Conservation (phyloP, 1,140 invertebrate species). For the Dendroctonus ponderosae region DNA sequence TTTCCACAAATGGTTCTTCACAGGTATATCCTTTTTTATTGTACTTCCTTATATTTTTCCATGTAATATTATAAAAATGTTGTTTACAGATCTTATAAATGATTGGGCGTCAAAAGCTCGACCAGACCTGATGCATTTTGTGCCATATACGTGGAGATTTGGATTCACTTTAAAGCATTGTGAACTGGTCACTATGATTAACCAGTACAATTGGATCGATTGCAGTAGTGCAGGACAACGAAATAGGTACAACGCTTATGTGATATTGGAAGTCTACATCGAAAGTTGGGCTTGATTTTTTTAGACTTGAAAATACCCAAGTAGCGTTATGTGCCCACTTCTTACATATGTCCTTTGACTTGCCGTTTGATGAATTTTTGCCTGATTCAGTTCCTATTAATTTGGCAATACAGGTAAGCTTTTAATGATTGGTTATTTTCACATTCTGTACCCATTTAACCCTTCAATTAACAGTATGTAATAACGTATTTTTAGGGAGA, state of each 20-base stretch:
- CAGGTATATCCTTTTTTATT: slow-evolving; percentile 56
- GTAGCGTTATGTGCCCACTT: slow-evolving; percentile 91
- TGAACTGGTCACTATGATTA: slow-evolving; percentile 90
- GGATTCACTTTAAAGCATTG: slow-evolving; percentile 91
- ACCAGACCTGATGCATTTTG: slow-evolving; percentile 91
- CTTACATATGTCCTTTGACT: slow-evolving; percentile 87
- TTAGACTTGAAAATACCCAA: slow-evolving; percentile 77
- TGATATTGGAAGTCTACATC: not conserved
- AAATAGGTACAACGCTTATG: slow-evolving; percentile 32
- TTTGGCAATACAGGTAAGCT: slow-evolving; percentile 81
- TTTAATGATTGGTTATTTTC: not conserved
- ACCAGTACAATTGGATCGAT: slow-evolving; percentile 99
- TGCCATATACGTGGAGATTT: slow-evolving; percentile 96
- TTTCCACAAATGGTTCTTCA: slow-evolving; percentile 93
- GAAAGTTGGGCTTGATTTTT: slow-evolving; percentile 9
- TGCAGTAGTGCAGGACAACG: slow-evolving; percentile 87
- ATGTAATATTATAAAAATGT: not conserved
- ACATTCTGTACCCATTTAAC: slow-evolving; percentile 8
- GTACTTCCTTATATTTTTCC: not conserved
- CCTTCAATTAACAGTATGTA: too few species aligned
- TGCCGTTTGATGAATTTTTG: slow-evolving; percentile 90
- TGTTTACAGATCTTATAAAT: slow-evolving; percentile 77
- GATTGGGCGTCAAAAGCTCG: slow-evolving; percentile 91
- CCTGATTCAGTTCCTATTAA: slow-evolving; percentile 82
- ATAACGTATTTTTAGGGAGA: not conserved